Evolutionary conservation across 2,797 vertebrate species (phyloP).

Genomic region (Knipowitschia caucasica): DNA sequence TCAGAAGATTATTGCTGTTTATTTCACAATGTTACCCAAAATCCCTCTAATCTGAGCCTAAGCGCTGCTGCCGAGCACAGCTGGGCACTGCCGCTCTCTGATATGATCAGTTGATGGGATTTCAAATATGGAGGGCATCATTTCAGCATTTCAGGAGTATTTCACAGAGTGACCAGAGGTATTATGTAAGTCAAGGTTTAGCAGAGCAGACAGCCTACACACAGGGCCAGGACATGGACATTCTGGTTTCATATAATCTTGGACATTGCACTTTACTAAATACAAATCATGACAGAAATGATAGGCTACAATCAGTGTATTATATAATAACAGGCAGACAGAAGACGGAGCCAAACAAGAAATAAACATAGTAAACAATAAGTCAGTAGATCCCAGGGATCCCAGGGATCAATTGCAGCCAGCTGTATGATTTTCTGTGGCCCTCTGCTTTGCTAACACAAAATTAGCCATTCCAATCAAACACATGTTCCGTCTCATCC

Average conservation of each 20-base stretch:
- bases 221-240: constrained; percentile 23
- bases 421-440: no score
- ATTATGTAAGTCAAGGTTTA: constrained; percentile 43
- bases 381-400: no score
- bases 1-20: constrained; percentile 70
- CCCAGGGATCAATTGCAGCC: no score
- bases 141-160: constrained; percentile 42
- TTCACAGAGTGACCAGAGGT: constrained; percentile 28
- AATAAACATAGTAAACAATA: background rate
- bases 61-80: constrained; percentile 46
- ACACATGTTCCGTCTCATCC: no score
- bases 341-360: background rate
- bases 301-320: background rate
- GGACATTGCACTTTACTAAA: constrained; percentile 3
- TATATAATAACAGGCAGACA: background rate
- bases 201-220: constrained; percentile 30
- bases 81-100: constrained; percentile 57
- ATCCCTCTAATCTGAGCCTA: constrained; percentile 64
- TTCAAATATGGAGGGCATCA: constrained; percentile 45
- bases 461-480: no score
- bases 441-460: no score
- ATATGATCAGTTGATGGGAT: constrained; percentile 48
- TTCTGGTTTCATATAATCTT: constrained; percentile 45
- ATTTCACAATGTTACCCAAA: constrained; percentile 57
- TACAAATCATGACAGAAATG: constrained; percentile 5